These are phyloP conservation scores for Physeter macrocephalus DNA, from an alignment of 2,113 vertebrate genomes.

Conservation along the genomic window DNA sequence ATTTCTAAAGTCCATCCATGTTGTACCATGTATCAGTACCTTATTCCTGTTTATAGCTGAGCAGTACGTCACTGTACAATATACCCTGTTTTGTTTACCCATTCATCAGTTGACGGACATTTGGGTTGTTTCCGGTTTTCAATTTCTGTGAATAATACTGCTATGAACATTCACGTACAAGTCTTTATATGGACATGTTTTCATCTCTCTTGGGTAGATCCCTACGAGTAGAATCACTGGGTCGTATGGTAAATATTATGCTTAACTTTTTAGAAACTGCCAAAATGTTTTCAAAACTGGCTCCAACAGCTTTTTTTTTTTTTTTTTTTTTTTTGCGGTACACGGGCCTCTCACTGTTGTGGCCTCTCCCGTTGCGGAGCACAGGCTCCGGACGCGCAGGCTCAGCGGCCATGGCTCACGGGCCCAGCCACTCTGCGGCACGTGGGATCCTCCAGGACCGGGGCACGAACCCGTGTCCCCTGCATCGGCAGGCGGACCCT, in stretches of 20 bases:
- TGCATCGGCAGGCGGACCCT: too few species aligned
- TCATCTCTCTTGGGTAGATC: constrained; percentile 5
- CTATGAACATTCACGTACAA: background rate
- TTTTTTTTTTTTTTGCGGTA: too few species aligned
- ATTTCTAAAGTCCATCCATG: background rate
- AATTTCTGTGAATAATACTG: background rate
- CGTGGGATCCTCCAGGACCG: too few species aligned
- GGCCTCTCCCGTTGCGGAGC: too few species aligned
- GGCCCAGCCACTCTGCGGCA: too few species aligned
- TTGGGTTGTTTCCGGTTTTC: background rate
- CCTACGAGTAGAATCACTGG: background rate
- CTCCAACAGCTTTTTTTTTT: background rate
- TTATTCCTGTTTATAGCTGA: background rate
- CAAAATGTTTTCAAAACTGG: constrained; percentile 33
- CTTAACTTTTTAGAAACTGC: constrained; percentile 32
- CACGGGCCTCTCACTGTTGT: too few species aligned
- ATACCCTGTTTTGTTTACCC: background rate
- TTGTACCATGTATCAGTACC: background rate
- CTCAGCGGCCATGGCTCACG: too few species aligned
- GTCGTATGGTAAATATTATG: background rate
- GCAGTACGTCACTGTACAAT: background rate
- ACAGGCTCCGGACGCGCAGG: too few species aligned
- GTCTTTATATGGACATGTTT: background rate
- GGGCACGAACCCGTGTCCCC: too few species aligned
- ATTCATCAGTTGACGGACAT: background rate